Evolutionary conservation across 2,888 invertebrate species (phyloP), one percentile per base, ranked within the genome.

Genomic region (Phortica magna): DNA sequence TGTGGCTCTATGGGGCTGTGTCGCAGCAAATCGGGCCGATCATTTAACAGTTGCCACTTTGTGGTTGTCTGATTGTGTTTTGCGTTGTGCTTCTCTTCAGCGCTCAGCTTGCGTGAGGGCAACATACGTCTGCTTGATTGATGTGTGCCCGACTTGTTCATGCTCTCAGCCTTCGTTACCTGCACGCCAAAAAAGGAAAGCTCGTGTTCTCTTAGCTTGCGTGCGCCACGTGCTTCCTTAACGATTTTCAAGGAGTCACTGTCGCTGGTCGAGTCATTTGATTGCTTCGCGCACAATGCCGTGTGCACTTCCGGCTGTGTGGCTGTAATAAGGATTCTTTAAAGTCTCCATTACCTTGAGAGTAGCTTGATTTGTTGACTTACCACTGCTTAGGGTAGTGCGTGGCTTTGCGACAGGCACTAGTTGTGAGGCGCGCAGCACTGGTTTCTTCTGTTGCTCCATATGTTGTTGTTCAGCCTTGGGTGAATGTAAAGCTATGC

Each of bases 131-230:
- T 77, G n/a, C 55, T 59, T 19, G 43, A 17, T 73, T 61, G 73
- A 12, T 22, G 7, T 7, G 10, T 7, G 43, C 12, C 10, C 6
- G 39, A n/a, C 78, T 83, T 10, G 79, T 77, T 5, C 77, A 85
- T 78, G 43, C 72, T 79, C 10, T 79, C 75, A 14, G 78, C 74
- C n/a, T 81, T 80, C 19, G 79, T 73, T 6, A 83, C 77, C 73
- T 89, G 89, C 17, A 92, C 85, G 42, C 94, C 94, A 83, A 94
- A 94, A 85, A 93, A 94, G 77, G 94, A 93, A 68, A 94, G 91
- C 84, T 94, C 94, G 80, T 93, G 94, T 65, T 94, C 93, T 78
- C 93, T 92, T 61, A 94, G 90, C 89, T 94, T 93, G 80, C 94
- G 90, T 70, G 92, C 90, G 17, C 92, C 92, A 17, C 92, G 92